Base-by-base conservation (phyloP, 2,797 vertebrate species). In the Falco columbarius region DNA sequence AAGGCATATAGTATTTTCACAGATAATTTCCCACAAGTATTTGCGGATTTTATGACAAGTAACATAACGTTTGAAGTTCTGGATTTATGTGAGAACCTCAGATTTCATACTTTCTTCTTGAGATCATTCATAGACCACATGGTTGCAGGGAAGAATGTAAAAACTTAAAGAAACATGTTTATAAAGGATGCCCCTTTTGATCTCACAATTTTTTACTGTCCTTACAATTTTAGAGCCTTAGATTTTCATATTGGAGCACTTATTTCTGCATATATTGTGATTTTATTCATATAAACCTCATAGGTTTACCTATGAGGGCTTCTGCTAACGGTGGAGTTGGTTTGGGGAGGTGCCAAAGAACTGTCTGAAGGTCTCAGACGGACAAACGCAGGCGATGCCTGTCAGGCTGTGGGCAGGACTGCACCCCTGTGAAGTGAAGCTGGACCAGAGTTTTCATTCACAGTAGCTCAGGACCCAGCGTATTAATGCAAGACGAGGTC, bases 11-110 rank as follows among this genome's bases (percentile, higher is more conserved):
- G 46, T 23, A 61, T 77, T 95, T 94, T 95, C 84, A 87, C 49
- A 89, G 72, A 58, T 71, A 74, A 93, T 91, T 94, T 95, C 65
- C 72, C 93, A 89, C 42, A 85, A 81, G 68, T 34, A 36, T 89
- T 90, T 86, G 74, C 72, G 77, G 84, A 85, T 73, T 81, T 97
- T 77, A 90, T n/a, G 34, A 52, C 36, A 71, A 85, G 15, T 65
- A 92, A 87, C 27, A 36, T 32, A 89, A 58, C 3, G 3, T 67
- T 79, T 81, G 42, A 42, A 81, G 21, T 74, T 84, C 62, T 67
- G 80, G 44, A 24, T 76, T 75, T 75, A 81, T 66, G 49, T 61
- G 54, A 94, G 67, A 87, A 63, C 61, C 84, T 92, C 76, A 73
- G 46, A 84, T 82, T 87, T 94, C 49, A n/a, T 94, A 61, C 14